Conservation (phyloP, 2,888 invertebrate species). For the Drosophila koepferae region DNA sequence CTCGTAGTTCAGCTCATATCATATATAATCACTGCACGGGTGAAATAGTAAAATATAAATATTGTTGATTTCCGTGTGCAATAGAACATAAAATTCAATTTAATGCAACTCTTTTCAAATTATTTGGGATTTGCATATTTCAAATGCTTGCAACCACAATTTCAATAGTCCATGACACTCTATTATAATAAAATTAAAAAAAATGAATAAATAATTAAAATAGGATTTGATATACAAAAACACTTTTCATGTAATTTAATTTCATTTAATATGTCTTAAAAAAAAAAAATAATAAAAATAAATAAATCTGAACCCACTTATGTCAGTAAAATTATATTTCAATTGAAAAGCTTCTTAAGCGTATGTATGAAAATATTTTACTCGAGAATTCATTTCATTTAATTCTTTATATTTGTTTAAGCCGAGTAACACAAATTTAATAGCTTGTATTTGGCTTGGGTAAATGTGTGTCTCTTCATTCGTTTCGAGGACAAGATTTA, state of each 20-base stretch:
- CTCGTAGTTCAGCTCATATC: neutral
- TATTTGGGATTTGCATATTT: neutral
- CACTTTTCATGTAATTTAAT: neutral
- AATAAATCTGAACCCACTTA: neutral
- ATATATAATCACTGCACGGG: neutral
- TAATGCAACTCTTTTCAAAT: neutral
- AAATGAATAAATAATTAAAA: neutral
- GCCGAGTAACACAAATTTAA: conserved; percentile 13
- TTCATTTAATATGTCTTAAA: neutral
- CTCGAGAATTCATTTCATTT: neutral
- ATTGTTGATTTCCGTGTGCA: neutral
- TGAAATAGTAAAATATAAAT: neutral
- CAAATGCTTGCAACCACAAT: neutral
- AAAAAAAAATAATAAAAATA: too few species aligned
- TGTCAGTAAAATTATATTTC: neutral
- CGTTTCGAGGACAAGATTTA: conserved; percentile 61
- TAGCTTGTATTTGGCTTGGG: conserved; percentile 30
- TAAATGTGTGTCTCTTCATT: conserved; percentile 26
- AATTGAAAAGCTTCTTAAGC: neutral
- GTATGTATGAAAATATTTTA: neutral
- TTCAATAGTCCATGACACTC: neutral
- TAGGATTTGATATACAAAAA: neutral
- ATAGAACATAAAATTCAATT: conserved; percentile 1
- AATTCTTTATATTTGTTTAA: conserved; percentile 2
- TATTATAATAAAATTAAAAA: neutral